Base-by-base conservation (phyloP, 2,113 vertebrate species). In the Rissa tridactyla region DNA sequence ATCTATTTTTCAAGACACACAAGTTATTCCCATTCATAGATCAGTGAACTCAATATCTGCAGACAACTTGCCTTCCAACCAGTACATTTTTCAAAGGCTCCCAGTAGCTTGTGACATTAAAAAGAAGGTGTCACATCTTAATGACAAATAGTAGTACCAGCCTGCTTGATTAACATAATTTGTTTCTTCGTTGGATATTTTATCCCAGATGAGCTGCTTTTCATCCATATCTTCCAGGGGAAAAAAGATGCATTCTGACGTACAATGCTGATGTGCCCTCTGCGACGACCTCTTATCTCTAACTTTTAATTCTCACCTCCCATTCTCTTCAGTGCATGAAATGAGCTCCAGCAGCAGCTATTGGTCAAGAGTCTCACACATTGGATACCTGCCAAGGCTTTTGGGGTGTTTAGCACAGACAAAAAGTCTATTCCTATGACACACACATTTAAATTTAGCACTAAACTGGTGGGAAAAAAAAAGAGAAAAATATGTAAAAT, bases 401-500 rank as follows among this genome's bases (percentile, higher is more conserved):
- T 91, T 90, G 86, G 93, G 96, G 90, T 90, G 90, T 90, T 93
- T 52, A 79, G 92, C 78, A 90, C 57, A 92, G 92, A 90, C 77
- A 73, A 86, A 96, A 96, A 90, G 96, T 94, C 97, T 68, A 46
- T 96, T 91, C 95, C 84, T 94, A 13, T 83, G 95, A 94, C 87
- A 97, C 44, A 73, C 46, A 89, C 69, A 86, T 96, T 97, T 97
- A 97, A 97, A 97, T 97, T 95, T 96, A 97, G 95, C 92, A 92
- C 92, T 95, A 94, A 97, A 95, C 73, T 70, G 86, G 73, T 92
- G 71, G 32, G 51, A 80, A 93, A 21, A 55, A 80, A 93, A 73
- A 62, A 36, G 49, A 96, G 61, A 94, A 97, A 97, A 98, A 98
- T 98, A 97, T 97, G 97, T 95, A 96, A 97, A 97, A 94, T 97